These are phyloP conservation scores for Etheostoma spectabile DNA, from an alignment of 2,113 vertebrate species.

Conservation along the genomic window DNA sequence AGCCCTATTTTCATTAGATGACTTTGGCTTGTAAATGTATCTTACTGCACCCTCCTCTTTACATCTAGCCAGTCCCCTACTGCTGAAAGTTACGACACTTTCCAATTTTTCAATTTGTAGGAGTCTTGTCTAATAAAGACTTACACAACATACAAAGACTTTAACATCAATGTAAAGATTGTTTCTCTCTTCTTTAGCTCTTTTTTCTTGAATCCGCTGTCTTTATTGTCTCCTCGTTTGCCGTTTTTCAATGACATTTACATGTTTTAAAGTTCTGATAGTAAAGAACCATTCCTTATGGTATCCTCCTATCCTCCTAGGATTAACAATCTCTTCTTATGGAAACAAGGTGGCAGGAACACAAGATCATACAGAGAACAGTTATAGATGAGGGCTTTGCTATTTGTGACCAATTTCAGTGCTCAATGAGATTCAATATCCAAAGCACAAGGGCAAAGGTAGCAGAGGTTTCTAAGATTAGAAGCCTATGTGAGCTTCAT, in stretches of 20 bases:
- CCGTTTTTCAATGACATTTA: background rate
- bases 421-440: background rate
- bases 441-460: background rate
- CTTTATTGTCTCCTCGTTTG: background rate
- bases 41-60: slow-evolving; percentile 2
- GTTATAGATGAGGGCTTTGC: background rate
- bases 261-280: background rate
- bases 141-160: background rate
- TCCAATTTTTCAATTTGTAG: background rate
- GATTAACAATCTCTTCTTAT: background rate
- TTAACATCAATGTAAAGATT: background rate
- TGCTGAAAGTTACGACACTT: background rate
- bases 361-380: background rate
- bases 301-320: background rate
- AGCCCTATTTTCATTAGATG: background rate
- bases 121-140: background rate
- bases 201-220: background rate
- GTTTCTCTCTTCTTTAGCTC: no score
- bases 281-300: background rate
- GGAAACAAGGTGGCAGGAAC: background rate
- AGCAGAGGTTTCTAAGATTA: background rate
- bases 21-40: slow-evolving; percentile 20
- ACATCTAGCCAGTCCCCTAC: background rate
- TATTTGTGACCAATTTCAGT: background rate
- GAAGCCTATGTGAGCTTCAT: background rate